phyloP scores from a whole-genome alignment of 2,888 invertebrate genomes.

The Calliopum simillimum region DNA sequence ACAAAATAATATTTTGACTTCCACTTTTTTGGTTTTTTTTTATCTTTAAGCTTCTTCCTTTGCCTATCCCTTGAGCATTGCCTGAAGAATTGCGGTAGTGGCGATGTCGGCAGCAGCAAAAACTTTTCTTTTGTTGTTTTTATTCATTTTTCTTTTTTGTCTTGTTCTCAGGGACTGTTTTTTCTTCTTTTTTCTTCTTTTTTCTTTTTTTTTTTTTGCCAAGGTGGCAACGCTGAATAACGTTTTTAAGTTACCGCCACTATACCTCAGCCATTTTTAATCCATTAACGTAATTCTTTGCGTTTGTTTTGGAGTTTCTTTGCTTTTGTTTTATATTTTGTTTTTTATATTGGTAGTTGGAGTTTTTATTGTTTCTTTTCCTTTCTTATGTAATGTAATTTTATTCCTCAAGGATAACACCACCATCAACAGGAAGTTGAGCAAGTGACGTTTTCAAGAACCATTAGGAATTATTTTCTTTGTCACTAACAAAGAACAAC shows the following conservation, averaged over 20 bases:
- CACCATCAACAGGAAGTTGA: no score
- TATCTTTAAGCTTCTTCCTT: neutral
- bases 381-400: no score
- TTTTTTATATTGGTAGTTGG: no score
- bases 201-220: neutral
- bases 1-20: slow-evolving; percentile 28
- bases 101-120: neutral
- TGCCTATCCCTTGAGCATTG: slow-evolving; percentile 6
- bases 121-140: slow-evolving; percentile 2
- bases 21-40: slow-evolving; percentile 8
- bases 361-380: no score
- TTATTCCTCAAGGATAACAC: no score
- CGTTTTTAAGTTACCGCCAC: neutral
- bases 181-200: no score
- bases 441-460: no score
- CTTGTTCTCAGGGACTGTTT: neutral
- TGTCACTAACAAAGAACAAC: no score
- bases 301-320: neutral
- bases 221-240: slow-evolving; percentile 15
- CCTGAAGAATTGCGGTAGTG: neutral
- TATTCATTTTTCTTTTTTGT: neutral
- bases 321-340: no score
- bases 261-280: slow-evolving; percentile 21
- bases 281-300: slow-evolving; percentile 21
- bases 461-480: no score